Evolutionary conservation across 2,888 invertebrate species (phyloP).

Genomic region (Papilio demoleus): DNA sequence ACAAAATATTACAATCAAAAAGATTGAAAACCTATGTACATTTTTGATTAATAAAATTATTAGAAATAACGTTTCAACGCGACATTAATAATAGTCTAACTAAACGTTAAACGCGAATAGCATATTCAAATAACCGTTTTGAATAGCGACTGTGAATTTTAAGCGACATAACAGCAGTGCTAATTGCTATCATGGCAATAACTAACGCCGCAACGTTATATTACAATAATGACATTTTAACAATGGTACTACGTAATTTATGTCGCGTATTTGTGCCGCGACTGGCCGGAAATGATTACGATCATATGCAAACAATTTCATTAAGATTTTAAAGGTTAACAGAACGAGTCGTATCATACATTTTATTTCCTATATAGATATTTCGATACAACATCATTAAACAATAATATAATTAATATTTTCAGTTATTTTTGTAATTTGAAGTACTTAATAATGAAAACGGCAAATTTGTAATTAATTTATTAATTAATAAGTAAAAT

Average conservation of each 20-base stretch:
- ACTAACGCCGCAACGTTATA: constrained; percentile 56
- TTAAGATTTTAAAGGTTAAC: background rate
- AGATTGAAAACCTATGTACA: no score
- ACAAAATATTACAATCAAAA: no score
- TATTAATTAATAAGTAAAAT: no score
- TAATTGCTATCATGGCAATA: constrained; percentile 49
- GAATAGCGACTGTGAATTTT: constrained; percentile 24
- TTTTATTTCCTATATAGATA: background rate
- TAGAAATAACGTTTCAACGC: no score
- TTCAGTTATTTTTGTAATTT: no score
- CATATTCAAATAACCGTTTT: constrained; percentile 21
- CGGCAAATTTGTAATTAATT: no score
- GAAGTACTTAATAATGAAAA: no score
- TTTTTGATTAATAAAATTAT: background rate
- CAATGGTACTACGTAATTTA: constrained; percentile 60
- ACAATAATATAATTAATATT: no score
- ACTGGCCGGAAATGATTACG: background rate
- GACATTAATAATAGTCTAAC: background rate
- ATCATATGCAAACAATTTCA: constrained; percentile 5
- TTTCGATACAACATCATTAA: background rate
- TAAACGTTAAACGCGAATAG: constrained; percentile 10
- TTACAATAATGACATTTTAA: constrained; percentile 63
- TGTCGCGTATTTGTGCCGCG: constrained; percentile 37
- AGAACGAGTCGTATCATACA: background rate
- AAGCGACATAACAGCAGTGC: constrained; percentile 46